Base-by-base conservation (phyloP, 2,797 vertebrate species). In the Enoplosus armatus region DNA sequence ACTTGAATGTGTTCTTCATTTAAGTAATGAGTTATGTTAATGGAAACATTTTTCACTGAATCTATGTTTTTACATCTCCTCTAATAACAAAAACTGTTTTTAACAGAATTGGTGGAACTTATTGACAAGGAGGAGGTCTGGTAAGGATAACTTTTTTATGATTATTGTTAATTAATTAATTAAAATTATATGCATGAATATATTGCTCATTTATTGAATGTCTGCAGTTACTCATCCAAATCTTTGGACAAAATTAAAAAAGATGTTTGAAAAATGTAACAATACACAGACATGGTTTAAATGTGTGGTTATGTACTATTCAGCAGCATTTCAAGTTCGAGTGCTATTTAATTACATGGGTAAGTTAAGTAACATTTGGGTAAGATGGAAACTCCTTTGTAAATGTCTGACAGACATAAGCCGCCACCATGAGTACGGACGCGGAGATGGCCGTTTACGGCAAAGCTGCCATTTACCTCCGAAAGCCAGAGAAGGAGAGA, bases 401-500 rank as follows among this genome's bases (percentile, higher is more conserved):
- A 31, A 31, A n/a, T n/a, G n/a, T n/a, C n/a, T n/a, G n/a, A 45
- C 16, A 92, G 86, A 87, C 72, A 65, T 78, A 85, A 90, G 1
- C 82, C 8, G 71, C 81, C 81, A 92, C 72, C 93, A 95, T 95
- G 96, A 97, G 95, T 82, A 96, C 95, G 0, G 96, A 96, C 1
- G 59, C 87, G 0, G 96, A 94, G 48, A 97, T 97, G 97, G 93
- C 96, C 4, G 0, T 83, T 3, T 97, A 96, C 35, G 96, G 96
- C 88, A 89, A 87, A 59, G 96, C 97, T 0, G 92, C 96, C 77
- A 64, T 95, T 4, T 97, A 86, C 77, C 96, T 97, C 70, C 93
- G 97, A 0, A 97, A 97, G 31, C 86, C 95, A 61, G 96, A 97
- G 60, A 97, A 89, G 84, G 97, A 97, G 78, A 94, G 96, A 26